Percentiles rank a stretch among this genome's conserved stretches.
Evolutionary conservation across 2,113 vertebrate genomes (phyloP).

Genomic region (Hippocampus abdominalis): DNA sequence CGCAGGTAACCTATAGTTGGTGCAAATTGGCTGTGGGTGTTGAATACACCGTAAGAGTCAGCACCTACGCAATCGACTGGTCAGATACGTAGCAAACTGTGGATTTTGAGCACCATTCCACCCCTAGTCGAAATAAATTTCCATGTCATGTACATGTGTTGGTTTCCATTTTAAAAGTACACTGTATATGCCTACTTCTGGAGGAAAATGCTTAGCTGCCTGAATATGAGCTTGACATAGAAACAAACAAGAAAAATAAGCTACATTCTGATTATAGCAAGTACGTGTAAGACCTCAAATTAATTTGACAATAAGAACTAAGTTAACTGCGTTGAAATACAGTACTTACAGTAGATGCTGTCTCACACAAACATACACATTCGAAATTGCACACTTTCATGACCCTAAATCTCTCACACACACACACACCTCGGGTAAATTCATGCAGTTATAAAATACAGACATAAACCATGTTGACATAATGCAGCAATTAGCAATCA

Average conservation of each 20-base stretch:
- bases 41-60: no score
- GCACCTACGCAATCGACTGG: no score
- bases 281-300: conserved; percentile 15
- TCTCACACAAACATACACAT: conserved; percentile 10
- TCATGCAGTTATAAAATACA: not conserved
- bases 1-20: no score
- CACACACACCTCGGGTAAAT: not conserved
- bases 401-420: not conserved
- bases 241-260: conserved; percentile 29
- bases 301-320: conserved; percentile 20
- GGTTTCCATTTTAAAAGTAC: conserved; percentile 24
- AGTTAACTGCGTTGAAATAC: conserved; percentile 4
- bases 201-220: conserved; percentile 20
- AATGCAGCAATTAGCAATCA: conserved; percentile 33
- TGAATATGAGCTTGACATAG: conserved; percentile 14
- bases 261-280: not conserved
- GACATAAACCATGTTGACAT: conserved; percentile 15
- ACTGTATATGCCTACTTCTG: conserved; percentile 23
- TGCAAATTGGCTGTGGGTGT: no score
- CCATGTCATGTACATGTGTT: conserved; percentile 26
- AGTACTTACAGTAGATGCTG: conserved; percentile 8
- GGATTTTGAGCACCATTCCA: no score
- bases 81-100: no score
- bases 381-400: conserved; percentile 7
- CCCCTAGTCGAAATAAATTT: conserved; percentile 11